Percentiles rank a stretch among this genome's conserved stretches.
Evolutionary conservation across 2,888 invertebrate species (phyloP).

Genomic region (Antitype chi): DNA sequence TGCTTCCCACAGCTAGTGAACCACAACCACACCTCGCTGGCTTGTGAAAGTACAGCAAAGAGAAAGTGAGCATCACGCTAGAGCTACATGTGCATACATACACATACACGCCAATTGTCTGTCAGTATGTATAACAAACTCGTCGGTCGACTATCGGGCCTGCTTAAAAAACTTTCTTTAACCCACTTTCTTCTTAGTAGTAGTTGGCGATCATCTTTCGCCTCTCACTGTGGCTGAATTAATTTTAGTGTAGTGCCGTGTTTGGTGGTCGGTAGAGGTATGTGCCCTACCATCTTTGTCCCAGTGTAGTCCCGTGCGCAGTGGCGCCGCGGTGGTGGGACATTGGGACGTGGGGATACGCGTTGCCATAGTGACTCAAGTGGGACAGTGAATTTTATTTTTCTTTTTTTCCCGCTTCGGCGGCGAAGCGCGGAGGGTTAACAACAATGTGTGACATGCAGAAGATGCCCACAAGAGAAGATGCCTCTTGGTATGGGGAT

Average conservation of each 20-base stretch:
- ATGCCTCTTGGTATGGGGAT: slow-evolving; percentile 86
- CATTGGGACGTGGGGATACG: slow-evolving; percentile 84
- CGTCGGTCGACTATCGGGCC: slow-evolving; percentile 81
- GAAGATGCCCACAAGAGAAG: slow-evolving; percentile 86
- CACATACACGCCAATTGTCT: slow-evolving; percentile 68
- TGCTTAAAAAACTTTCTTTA: slow-evolving; percentile 90
- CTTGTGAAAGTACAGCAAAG: slow-evolving; percentile 90
- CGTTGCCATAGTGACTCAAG: slow-evolving; percentile 78
- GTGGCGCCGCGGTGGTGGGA: slow-evolving; percentile 85
- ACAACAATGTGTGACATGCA: slow-evolving; percentile 87
- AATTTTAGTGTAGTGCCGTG: slow-evolving; percentile 85
- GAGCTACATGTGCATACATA: slow-evolving; percentile 79
- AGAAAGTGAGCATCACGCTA: slow-evolving; percentile 89
- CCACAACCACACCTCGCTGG: slow-evolving; percentile 84
- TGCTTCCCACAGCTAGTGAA: slow-evolving; percentile 81
- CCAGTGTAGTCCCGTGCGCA: slow-evolving; percentile 85
- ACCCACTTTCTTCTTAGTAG: slow-evolving; percentile 88
- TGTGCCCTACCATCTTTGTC: slow-evolving; percentile 87
- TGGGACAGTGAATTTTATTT: slow-evolving; percentile 82
- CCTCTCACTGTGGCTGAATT: slow-evolving; percentile 83
- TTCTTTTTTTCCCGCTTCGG: slow-evolving; percentile 79
- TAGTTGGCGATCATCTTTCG: slow-evolving; percentile 84
- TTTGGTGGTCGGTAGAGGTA: slow-evolving; percentile 85
- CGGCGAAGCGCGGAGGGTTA: slow-evolving; percentile 71
- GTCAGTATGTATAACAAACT: slow-evolving; percentile 83